Conservation (phyloP, 2,888 invertebrate genomes). For the Barypeithes pellucidus region DNA sequence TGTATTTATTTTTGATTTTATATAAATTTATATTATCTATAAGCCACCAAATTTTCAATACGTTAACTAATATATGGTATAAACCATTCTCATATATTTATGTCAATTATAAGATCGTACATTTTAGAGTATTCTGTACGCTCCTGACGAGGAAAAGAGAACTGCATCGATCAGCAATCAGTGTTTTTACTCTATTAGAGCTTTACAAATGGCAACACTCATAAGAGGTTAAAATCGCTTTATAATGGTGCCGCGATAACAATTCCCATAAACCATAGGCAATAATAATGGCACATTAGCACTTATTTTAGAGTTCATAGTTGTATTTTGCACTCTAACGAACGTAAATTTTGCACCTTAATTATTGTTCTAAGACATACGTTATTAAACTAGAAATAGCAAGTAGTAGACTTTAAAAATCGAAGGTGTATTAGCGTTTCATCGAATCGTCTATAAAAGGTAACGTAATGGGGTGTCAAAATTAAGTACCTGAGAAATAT, state of each 20-base stretch:
- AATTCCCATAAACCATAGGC: slow-evolving; percentile 54
- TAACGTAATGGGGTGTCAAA: slow-evolving; percentile 50
- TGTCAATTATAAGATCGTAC: too few relatives aligned
- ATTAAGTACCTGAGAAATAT: slow-evolving; percentile 40
- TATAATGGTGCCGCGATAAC: slow-evolving; percentile 51
- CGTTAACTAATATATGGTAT: too few relatives aligned
- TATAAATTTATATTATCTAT: too few relatives aligned
- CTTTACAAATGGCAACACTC: slow-evolving; percentile 49
- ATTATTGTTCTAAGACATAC: slow-evolving; percentile 51
- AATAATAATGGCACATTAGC: slow-evolving; percentile 53
- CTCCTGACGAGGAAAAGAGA: slow-evolving; percentile 11
- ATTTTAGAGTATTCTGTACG: too few relatives aligned
- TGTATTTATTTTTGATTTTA: too few relatives aligned
- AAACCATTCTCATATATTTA: too few relatives aligned
- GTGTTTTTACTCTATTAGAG: slow-evolving; percentile 49
- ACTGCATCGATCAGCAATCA: slow-evolving; percentile 31
- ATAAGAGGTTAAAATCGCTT: slow-evolving; percentile 47
- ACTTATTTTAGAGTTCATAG: slow-evolving; percentile 46
- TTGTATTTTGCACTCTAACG: slow-evolving; percentile 50
- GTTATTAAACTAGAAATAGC: slow-evolving; percentile 50
- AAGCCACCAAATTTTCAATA: too few relatives aligned
- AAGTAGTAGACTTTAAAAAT: slow-evolving; percentile 40
- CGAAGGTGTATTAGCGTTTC: slow-evolving; percentile 45
- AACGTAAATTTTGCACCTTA: slow-evolving; percentile 54
- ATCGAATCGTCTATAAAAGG: slow-evolving; percentile 47